A percentile compares a stretch with the other conserved stretches of the same genome.
Evolutionary conservation across 2,888 invertebrate species (phyloP).

Genomic region (Hylaea fasciaria): DNA sequence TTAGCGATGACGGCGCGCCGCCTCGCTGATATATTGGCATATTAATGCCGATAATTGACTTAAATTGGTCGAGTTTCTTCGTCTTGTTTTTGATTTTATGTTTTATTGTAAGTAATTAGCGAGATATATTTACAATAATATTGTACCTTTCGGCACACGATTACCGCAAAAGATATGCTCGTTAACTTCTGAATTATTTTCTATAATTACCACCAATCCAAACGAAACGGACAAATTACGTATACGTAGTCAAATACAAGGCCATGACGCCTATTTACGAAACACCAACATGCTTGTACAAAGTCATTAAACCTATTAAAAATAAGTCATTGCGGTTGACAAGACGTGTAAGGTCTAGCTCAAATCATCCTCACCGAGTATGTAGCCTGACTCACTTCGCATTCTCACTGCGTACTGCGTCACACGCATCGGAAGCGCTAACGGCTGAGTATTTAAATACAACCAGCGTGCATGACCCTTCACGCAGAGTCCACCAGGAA

Average conservation of each 20-base stretch:
- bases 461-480: constrained; percentile 29
- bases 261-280: constrained; percentile 17
- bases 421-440: constrained; percentile 80
- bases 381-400: constrained; percentile 30
- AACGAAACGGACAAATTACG: too few species aligned
- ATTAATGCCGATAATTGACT: constrained; percentile 61
- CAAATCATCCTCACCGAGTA: constrained; percentile 12
- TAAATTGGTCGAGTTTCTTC: constrained; percentile 50
- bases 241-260: background rate
- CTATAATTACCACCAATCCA: too few species aligned
- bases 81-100: constrained; percentile 12
- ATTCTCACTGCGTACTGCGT: constrained; percentile 73
- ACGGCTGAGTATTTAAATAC: constrained; percentile 72
- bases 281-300: constrained; percentile 35
- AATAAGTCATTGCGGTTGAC: constrained; percentile 29
- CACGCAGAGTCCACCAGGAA: background rate
- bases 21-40: constrained; percentile 46
- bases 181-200: too few species aligned
- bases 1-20: constrained; percentile 14
- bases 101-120: constrained; percentile 6
- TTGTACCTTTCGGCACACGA: too few species aligned
- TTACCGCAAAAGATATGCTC: too few species aligned
- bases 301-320: constrained; percentile 47
- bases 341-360: constrained; percentile 28
- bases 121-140: background rate